phyloP scores from a whole-genome alignment of 1,140 invertebrate species.

The Drosophila fuyamai region DNA sequence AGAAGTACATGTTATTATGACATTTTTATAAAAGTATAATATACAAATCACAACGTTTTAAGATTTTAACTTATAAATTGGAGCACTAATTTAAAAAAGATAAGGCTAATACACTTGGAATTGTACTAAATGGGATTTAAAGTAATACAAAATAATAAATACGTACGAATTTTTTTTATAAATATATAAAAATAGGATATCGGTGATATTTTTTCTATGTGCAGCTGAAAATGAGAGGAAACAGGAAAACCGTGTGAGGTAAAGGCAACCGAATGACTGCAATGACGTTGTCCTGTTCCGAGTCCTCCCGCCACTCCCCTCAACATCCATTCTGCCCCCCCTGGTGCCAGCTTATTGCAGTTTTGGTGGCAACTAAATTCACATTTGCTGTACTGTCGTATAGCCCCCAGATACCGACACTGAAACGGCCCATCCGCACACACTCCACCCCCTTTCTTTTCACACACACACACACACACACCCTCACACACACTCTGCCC shows the following conservation, averaged over 20 bases:
- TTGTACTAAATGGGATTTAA: no score
- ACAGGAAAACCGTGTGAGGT: not conserved
- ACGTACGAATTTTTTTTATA: not conserved
- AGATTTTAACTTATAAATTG: no score
- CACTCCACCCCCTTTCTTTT: not conserved
- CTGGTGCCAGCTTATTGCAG: conserved; percentile 20
- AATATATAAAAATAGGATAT: no score
- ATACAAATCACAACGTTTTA: no score
- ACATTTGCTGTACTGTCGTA: conserved; percentile 60
- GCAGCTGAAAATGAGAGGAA: conserved; percentile 3
- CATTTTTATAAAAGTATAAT: no score
- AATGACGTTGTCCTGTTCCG: conserved; percentile 30
- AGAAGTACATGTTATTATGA: no score
- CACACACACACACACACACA: conserved; percentile 1
- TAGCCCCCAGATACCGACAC: conserved; percentile 32
- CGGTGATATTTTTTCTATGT: not conserved
- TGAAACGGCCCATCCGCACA: conserved; percentile 29
- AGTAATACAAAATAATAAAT: not conserved
- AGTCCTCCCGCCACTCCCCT: conserved; percentile 2
- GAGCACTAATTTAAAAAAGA: no score
- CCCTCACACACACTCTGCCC: not conserved
- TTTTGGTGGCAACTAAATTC: conserved; percentile 73
- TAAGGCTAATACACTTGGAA: no score
- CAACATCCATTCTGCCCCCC: not conserved
- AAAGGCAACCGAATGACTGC: conserved; percentile 62